These are phyloP conservation scores for Drosophila sp. DNA, from an alignment of 1,140 invertebrate species.

Conservation along the genomic window DNA sequence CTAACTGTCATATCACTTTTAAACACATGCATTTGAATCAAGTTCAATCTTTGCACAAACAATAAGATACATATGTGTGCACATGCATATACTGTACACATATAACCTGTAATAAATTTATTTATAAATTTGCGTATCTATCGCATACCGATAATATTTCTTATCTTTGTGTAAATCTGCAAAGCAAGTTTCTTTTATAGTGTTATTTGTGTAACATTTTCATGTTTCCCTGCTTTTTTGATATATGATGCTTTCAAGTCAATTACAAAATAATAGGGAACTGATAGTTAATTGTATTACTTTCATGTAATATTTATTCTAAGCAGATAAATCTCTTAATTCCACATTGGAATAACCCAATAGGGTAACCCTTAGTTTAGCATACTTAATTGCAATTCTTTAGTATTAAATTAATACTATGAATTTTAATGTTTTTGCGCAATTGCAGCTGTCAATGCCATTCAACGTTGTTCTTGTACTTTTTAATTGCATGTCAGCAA, in stretches of 20 bases:
- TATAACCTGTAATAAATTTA: background rate
- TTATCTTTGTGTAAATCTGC: too few species aligned
- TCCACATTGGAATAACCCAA: too few species aligned
- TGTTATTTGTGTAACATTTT: too few species aligned
- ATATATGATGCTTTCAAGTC: too few species aligned
- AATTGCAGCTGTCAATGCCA: conserved; percentile 57
- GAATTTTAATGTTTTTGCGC: conserved; percentile 32
- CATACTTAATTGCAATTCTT: conserved; percentile 1
- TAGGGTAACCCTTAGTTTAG: background rate
- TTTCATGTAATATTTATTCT: too few species aligned
- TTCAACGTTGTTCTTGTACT: conserved; percentile 54
- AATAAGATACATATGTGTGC: background rate
- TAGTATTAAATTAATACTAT: conserved; percentile 33
- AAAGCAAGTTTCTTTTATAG: too few species aligned
- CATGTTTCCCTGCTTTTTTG: too few species aligned
- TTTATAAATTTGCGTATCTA: background rate
- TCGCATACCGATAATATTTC: too few species aligned
- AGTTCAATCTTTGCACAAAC: background rate
- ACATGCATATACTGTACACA: background rate
- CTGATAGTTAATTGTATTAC: too few species aligned
- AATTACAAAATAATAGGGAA: too few species aligned
- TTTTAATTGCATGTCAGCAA: conserved; percentile 74
- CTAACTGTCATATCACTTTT: conserved; percentile 1
- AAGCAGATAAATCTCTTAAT: too few species aligned
- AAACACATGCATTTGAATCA: background rate